phyloP scores from a whole-genome alignment of 2,113 vertebrate genomes.

The Callaeas wilsoni region DNA sequence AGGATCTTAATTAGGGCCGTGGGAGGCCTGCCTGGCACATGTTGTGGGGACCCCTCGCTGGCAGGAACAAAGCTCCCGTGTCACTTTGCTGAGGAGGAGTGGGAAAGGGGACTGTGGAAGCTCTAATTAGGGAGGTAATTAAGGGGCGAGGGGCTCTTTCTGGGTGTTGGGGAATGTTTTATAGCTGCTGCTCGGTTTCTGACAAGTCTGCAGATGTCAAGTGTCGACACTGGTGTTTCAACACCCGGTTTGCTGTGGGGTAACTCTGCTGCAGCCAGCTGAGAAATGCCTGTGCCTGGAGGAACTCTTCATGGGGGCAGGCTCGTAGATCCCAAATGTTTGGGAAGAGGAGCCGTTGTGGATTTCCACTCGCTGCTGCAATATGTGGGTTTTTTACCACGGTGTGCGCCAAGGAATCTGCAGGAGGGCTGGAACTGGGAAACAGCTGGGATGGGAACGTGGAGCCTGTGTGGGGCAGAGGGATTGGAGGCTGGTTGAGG shows the following conservation, averaged over 20 bases:
- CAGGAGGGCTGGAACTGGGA: background rate
- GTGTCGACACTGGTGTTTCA: background rate
- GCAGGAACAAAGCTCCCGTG: background rate
- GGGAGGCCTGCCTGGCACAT: conserved; percentile 24
- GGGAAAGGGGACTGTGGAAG: background rate
- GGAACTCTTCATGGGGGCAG: background rate
- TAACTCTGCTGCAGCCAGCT: background rate
- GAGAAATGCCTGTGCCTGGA: background rate
- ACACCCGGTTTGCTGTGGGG: background rate
- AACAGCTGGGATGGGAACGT: background rate
- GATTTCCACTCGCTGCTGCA: background rate
- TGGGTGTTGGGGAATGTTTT: background rate
- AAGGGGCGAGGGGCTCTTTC: background rate
- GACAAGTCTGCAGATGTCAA: background rate
- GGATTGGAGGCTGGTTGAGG: background rate
- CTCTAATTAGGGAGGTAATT: conserved; percentile 52
- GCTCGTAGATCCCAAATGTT: background rate
- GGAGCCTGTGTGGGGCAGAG: background rate
- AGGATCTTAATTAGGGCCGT: background rate
- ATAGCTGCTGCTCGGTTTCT: background rate
- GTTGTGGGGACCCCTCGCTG: background rate
- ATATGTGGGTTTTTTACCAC: accelerated
- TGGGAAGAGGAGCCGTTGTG: background rate
- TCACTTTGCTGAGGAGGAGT: background rate
- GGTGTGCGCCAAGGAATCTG: background rate